Conservation (phyloP, 2,888 invertebrate genomes). For the Miltochrista miniata region DNA sequence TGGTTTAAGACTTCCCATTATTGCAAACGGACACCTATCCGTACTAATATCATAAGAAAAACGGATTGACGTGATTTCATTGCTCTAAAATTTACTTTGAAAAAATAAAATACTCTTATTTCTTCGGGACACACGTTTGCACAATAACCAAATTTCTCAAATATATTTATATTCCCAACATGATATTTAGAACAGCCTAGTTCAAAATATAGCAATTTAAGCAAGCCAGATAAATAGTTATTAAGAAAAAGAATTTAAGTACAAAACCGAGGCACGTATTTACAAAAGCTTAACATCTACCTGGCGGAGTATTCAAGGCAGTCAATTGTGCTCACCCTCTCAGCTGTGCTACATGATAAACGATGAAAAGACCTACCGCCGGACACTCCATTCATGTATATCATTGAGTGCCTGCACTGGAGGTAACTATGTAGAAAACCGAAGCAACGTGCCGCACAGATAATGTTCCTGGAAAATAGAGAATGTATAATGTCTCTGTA, state of each 20-base stretch:
- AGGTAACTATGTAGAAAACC: slow-evolving; percentile 64
- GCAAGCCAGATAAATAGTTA: slow-evolving; percentile 34
- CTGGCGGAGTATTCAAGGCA: slow-evolving; percentile 53
- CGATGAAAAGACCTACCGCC: slow-evolving; percentile 67
- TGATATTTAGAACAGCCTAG: slow-evolving; percentile 22
- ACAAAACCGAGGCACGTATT: slow-evolving; percentile 38
- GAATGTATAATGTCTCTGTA: no score
- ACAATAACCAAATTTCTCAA: no score
- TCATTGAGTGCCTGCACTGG: slow-evolving; percentile 54
- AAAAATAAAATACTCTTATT: no score
- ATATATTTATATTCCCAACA: slow-evolving; percentile 18
- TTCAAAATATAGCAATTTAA: slow-evolving; percentile 13
- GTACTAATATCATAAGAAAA: no score
- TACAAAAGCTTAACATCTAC: slow-evolving; percentile 53
- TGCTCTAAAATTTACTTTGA: no score
- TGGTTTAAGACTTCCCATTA: no score
- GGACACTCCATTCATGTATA: slow-evolving; percentile 77
- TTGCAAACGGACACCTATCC: no score
- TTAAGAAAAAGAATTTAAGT: slow-evolving; percentile 49
- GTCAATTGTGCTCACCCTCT: slow-evolving; percentile 62
- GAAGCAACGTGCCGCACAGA: slow-evolving; percentile 32
- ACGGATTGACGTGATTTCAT: no score
- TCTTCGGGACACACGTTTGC: no score
- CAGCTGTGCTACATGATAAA: slow-evolving; percentile 62
- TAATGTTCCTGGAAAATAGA: slow-evolving; percentile 14